These are phyloP conservation scores for Dolichotis patagonum DNA, from an alignment of 2,113 vertebrate genomes.

Conservation along the genomic window DNA sequence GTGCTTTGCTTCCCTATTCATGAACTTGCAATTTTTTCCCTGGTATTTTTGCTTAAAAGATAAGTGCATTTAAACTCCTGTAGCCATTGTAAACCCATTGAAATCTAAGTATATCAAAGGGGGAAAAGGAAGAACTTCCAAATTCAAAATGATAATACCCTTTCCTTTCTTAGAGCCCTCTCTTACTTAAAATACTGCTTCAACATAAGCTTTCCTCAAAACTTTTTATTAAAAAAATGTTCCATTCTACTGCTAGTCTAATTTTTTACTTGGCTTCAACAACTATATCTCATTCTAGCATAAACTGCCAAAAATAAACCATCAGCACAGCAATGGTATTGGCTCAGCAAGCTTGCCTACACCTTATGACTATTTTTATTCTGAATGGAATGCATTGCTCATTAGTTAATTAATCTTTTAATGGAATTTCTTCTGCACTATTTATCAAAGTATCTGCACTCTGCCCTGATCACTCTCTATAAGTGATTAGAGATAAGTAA, in stretches of 20 bases:
- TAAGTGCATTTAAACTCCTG: background rate
- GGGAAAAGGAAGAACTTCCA: background rate
- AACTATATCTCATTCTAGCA: background rate
- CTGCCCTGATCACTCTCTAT: background rate
- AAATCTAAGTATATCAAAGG: background rate
- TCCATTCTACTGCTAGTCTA: background rate
- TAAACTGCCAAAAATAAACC: background rate
- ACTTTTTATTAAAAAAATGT: background rate
- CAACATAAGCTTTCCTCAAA: background rate
- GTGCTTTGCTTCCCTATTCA: background rate
- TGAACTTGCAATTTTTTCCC: background rate
- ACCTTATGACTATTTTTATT: background rate
- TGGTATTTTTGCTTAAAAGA: background rate
- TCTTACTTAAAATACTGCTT: background rate
- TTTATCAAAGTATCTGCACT: background rate
- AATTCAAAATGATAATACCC: background rate
- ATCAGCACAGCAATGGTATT: rapidly evolving
- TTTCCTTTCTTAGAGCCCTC: background rate
- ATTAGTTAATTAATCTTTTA: conserved; percentile 33
- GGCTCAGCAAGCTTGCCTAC: background rate
- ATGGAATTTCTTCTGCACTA: background rate
- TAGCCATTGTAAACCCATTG: background rate
- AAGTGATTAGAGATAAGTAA: background rate
- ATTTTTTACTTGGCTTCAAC: background rate
- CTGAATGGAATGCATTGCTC: background rate